phyloP scores from a whole-genome alignment of 2,888 invertebrate species.

The Epinotia demarniana region DNA sequence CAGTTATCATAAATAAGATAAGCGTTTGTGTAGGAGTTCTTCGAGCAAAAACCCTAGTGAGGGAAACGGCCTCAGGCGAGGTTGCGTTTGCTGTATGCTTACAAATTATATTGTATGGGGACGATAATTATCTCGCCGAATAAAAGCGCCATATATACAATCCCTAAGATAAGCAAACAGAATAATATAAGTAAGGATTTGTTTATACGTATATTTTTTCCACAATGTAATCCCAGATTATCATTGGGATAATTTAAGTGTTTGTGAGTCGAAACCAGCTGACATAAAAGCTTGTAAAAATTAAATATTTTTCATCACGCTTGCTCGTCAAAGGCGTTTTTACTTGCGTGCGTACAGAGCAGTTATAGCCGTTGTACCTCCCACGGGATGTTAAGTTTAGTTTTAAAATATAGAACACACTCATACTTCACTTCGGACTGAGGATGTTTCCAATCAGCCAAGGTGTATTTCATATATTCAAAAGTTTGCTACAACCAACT shows the following conservation, averaged over 20 bases:
- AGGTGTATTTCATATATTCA: too few relatives aligned
- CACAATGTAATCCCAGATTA: not conserved
- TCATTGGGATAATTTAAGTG: not conserved
- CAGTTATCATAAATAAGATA: slow-evolving; percentile 75
- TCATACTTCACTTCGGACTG: too few relatives aligned
- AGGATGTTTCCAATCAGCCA: too few relatives aligned
- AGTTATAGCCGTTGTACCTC: too few relatives aligned
- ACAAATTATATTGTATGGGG: slow-evolving; percentile 46
- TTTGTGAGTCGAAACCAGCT: not conserved
- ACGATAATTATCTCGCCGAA: slow-evolving; percentile 43
- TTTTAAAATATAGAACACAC: too few relatives aligned
- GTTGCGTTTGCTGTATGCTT: slow-evolving; percentile 60
- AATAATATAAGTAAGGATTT: not conserved
- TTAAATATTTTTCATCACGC: not conserved
- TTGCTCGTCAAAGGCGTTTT: too few relatives aligned
- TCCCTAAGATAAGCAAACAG: slow-evolving; percentile 14
- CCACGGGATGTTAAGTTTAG: too few relatives aligned
- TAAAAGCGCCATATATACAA: slow-evolving; percentile 15
- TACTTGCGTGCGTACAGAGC: too few relatives aligned
- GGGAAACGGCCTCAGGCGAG: slow-evolving; percentile 64
- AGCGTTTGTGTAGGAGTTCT: slow-evolving; percentile 63
- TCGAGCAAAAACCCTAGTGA: slow-evolving; percentile 65
- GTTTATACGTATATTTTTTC: not conserved
- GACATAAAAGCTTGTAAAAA: not conserved
- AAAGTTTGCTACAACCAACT: too few relatives aligned